phyloP scores from a whole-genome alignment of 2,888 invertebrate species.

The Nasonia oneida region DNA sequence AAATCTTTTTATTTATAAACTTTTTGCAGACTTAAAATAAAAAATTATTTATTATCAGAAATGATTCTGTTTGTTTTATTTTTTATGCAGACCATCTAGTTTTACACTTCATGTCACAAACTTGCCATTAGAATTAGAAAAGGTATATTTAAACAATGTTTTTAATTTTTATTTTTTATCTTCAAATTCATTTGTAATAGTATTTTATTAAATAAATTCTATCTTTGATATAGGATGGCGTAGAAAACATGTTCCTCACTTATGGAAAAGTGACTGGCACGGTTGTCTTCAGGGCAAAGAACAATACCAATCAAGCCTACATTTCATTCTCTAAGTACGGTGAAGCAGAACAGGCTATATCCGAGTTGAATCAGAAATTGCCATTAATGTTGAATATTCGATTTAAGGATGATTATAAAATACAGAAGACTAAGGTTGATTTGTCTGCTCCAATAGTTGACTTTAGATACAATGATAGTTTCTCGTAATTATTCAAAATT shows the following conservation, averaged over 20 bases:
- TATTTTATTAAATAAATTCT: slow-evolving; percentile 10
- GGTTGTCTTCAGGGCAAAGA: slow-evolving; percentile 11
- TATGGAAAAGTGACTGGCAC: slow-evolving; percentile 42
- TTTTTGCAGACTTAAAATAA: too few species aligned
- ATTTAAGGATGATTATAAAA: slow-evolving; percentile 66
- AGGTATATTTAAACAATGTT: slow-evolving; percentile 51
- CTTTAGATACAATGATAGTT: slow-evolving; percentile 57
- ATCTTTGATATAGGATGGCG: slow-evolving; percentile 40
- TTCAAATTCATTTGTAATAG: slow-evolving; percentile 50
- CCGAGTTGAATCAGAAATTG: slow-evolving; percentile 66
- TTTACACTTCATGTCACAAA: slow-evolving; percentile 67
- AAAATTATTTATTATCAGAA: background rate
- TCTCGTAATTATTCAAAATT: slow-evolving; percentile 50
- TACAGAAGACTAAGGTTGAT: slow-evolving; percentile 11
- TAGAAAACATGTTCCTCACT: slow-evolving; percentile 42
- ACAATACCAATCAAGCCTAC: slow-evolving; percentile 68
- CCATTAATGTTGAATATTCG: slow-evolving; percentile 70
- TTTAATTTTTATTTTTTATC: background rate
- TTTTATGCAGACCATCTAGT: slow-evolving; percentile 4
- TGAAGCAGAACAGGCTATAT: slow-evolving; percentile 73
- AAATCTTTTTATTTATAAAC: background rate
- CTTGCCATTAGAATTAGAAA: slow-evolving; percentile 69
- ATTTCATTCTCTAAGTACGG: slow-evolving; percentile 68
- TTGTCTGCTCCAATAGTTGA: slow-evolving; percentile 52
- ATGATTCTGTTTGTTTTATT: background rate